phyloP scores from a whole-genome alignment of 2,797 vertebrate genomes.

The Mus spretus region DNA sequence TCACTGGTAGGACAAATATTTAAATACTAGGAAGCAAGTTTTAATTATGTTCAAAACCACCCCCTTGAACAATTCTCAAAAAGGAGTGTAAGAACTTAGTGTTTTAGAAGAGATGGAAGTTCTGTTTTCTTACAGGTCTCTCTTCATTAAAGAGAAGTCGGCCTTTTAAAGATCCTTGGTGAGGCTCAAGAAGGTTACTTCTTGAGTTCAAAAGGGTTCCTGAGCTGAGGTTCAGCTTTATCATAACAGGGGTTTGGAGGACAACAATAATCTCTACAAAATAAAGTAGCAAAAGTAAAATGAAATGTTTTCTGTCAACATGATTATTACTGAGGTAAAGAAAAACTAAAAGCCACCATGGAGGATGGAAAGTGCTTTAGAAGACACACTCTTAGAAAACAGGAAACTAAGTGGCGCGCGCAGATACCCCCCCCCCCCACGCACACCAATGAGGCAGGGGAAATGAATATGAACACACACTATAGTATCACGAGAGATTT shows the following conservation, averaged over 20 bases:
- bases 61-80: neutral
- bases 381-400: neutral
- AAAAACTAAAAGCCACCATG: constrained; percentile 48
- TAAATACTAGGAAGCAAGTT: neutral
- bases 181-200: neutral
- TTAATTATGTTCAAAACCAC: constrained; percentile 23
- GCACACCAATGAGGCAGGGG: no score
- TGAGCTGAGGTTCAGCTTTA: neutral
- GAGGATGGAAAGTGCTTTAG: neutral
- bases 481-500: neutral
- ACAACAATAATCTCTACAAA: constrained; percentile 47
- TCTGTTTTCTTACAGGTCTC: neutral
- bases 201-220: neutral
- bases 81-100: neutral
- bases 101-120: neutral
- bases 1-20: constrained; percentile 25
- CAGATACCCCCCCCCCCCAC: no score
- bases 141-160: constrained; percentile 29
- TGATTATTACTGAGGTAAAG: neutral
- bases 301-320: constrained; percentile 52
- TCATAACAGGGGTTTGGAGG: constrained; percentile 28
- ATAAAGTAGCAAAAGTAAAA: constrained; percentile 33
- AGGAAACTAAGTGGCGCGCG: no score
- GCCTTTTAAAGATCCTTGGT: constrained; percentile 35
- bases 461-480: neutral